phyloP scores from a whole-genome alignment of 2,113 vertebrate genomes.

The Maccullochella peelii region DNA sequence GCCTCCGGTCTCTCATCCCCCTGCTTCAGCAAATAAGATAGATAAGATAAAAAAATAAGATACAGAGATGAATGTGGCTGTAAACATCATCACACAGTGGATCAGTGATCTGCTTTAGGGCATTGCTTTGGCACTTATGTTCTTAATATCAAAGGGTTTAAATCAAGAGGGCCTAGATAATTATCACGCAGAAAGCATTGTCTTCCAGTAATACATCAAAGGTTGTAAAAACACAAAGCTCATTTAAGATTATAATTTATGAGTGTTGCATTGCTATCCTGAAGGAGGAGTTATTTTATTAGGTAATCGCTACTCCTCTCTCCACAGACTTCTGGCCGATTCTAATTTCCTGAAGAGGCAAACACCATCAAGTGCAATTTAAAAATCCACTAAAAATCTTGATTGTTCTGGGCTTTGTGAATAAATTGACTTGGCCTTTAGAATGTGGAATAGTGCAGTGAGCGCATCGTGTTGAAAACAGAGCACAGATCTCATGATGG shows the following conservation, averaged over 20 bases:
- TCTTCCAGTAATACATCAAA: conserved; percentile 55
- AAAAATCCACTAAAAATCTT: conserved; percentile 62
- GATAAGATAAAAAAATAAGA: conserved; percentile 39
- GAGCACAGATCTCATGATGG: neutral
- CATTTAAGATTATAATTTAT: conserved; percentile 56
- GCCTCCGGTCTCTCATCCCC: conserved; percentile 7
- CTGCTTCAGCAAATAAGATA: neutral
- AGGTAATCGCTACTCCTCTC: conserved; percentile 41
- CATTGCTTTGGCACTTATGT: conserved; percentile 20
- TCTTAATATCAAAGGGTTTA: conserved; percentile 57
- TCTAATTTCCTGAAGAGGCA: conserved; percentile 56
- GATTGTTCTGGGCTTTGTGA: conserved; percentile 58
- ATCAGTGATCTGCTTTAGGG: conserved; percentile 33
- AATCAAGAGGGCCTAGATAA: conserved; percentile 40
- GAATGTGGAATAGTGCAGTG: neutral
- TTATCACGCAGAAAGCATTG: conserved; percentile 33
- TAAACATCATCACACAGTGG: conserved; percentile 19
- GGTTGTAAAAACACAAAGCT: conserved; percentile 42
- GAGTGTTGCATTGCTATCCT: conserved; percentile 46
- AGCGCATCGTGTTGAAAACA: neutral
- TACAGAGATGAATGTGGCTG: conserved; percentile 35
- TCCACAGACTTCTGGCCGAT: conserved; percentile 29
- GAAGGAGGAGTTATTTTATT: conserved; percentile 62
- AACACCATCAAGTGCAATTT: conserved; percentile 57
- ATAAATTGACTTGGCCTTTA: conserved; percentile 33